A percentile compares a stretch with the other conserved stretches of the same genome.
Conservation (phyloP, 1,140 invertebrate species). For the Rhagoletis pomonella region DNA sequence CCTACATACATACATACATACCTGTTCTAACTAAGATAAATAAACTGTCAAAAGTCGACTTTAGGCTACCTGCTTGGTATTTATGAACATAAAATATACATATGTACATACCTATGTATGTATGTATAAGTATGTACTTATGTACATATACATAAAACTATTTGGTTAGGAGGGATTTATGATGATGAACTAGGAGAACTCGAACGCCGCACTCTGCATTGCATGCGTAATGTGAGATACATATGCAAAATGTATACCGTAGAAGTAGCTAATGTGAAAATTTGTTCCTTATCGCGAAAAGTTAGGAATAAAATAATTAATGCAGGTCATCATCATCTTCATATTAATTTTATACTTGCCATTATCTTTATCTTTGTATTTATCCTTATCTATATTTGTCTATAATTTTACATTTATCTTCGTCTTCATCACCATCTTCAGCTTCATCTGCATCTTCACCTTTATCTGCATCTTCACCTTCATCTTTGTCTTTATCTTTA, state of each 20-base stretch:
- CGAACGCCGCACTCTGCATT: neutral
- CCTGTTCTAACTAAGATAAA: conserved; percentile 63
- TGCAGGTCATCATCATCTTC: too few relatives aligned
- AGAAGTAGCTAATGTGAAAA: neutral
- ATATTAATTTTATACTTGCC: too few relatives aligned
- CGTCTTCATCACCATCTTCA: too few relatives aligned
- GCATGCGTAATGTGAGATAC: neutral
- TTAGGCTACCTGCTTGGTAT: conserved; percentile 60
- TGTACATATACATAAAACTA: neutral
- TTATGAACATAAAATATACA: neutral
- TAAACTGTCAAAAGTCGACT: conserved; percentile 8
- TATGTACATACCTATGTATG: too few relatives aligned
- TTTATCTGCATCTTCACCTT: too few relatives aligned
- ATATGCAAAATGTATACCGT: neutral
- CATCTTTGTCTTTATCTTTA: too few relatives aligned
- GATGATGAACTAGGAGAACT: neutral
- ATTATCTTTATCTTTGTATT: too few relatives aligned
- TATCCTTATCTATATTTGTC: too few relatives aligned
- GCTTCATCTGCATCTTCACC: too few relatives aligned
- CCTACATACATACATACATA: conserved; percentile 52
- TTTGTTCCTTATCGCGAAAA: too few relatives aligned
- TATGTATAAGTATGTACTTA: neutral
- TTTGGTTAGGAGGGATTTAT: neutral
- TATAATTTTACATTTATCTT: too few relatives aligned
- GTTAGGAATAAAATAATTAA: too few relatives aligned